Evolutionary conservation across 2,797 vertebrate species (phyloP).

Genomic region (Chromobotia macracanthus): DNA sequence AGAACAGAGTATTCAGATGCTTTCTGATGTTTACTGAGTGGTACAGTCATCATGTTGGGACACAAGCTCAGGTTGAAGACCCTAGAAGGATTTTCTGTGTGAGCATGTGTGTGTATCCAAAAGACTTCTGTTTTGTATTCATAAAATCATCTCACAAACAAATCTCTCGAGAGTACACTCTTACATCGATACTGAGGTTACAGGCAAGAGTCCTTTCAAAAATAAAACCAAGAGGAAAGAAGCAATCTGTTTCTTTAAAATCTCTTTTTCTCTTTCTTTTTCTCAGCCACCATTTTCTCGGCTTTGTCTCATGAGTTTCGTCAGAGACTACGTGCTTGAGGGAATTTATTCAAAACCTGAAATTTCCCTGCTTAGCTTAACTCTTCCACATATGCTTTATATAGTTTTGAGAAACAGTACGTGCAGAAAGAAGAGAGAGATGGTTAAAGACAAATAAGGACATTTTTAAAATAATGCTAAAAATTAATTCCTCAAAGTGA

Average conservation of each 20-base stretch:
- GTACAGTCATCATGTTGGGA: background rate
- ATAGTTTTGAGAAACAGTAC: background rate
- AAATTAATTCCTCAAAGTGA: no score
- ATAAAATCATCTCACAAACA: conserved; percentile 19
- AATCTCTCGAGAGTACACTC: conserved; percentile 4
- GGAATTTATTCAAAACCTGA: conserved; percentile 54
- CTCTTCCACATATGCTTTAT: conserved; percentile 36
- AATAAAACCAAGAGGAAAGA: background rate
- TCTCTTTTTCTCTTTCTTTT: background rate
- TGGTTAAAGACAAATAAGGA: background rate
- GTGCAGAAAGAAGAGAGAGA: background rate
- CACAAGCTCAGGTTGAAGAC: background rate
- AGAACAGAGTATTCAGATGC: conserved; percentile 35
- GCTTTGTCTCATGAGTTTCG: conserved; percentile 53
- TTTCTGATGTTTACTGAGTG: conserved; percentile 15
- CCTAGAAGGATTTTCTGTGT: conserved; percentile 22
- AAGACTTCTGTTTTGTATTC: background rate
- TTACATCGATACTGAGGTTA: conserved; percentile 7
- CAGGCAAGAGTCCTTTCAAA: background rate
- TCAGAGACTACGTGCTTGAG: conserved; percentile 63
- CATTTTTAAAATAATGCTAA: no score
- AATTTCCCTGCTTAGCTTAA: conserved; percentile 64
- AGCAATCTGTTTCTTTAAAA: conserved; percentile 62
- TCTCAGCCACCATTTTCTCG: conserved; percentile 52
- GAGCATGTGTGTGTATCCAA: background rate